phyloP scores from a whole-genome alignment of 2,888 invertebrate genomes.

The Drosophila atroscutellata region DNA sequence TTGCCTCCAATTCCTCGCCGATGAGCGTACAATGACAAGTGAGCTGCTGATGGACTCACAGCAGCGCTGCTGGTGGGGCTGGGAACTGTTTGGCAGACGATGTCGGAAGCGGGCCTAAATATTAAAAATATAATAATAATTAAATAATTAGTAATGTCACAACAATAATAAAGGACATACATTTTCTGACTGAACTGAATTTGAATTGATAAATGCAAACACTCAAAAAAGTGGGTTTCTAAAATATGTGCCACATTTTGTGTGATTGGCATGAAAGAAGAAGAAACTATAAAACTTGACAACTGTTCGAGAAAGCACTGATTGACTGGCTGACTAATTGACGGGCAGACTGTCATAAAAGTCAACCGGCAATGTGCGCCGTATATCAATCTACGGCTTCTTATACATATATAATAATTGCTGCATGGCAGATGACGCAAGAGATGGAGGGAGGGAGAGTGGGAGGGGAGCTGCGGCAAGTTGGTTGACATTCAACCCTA shows the following conservation, averaged over 20 bases:
- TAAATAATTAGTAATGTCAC: neutral
- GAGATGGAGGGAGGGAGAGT: fast-evolving
- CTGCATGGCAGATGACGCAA: neutral
- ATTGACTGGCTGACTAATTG: slow-evolving; percentile 11
- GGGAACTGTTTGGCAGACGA: slow-evolving; percentile 45
- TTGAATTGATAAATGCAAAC: no score
- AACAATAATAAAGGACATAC: neutral
- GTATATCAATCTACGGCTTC: slow-evolving; percentile 31
- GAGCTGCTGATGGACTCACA: slow-evolving; percentile 57
- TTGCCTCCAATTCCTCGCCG: slow-evolving; percentile 43
- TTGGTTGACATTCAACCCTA: slow-evolving; percentile 38
- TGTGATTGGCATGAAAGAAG: neutral
- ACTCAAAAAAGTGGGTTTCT: neutral
- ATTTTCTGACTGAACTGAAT: neutral
- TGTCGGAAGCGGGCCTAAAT: slow-evolving; percentile 57
- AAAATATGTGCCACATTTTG: neutral
- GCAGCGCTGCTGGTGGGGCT: slow-evolving; percentile 49
- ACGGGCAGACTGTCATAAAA: slow-evolving; percentile 42
- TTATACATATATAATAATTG: slow-evolving; percentile 43
- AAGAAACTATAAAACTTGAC: slow-evolving; percentile 12
- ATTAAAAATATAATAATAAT: neutral
- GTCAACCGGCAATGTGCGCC: slow-evolving; percentile 35
- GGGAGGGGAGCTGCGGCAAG: neutral
- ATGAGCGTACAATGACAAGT: slow-evolving; percentile 39
- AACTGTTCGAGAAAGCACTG: slow-evolving; percentile 17